phyloP scores from a whole-genome alignment of 2,797 vertebrate species.

The Nyctalus aviator region DNA sequence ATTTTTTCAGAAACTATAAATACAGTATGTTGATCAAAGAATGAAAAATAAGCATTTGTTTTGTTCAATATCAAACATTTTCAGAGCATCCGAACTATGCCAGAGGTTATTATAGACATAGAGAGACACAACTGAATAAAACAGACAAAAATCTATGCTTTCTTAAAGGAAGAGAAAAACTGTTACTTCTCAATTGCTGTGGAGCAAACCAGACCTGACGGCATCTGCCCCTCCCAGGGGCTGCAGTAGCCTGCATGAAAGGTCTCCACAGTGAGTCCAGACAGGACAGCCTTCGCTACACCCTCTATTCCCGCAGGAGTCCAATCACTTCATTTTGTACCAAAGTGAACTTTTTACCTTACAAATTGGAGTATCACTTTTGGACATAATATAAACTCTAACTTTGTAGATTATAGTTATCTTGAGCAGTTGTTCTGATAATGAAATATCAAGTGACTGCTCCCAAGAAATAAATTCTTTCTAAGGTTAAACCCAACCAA shows the following conservation, averaged over 20 bases:
- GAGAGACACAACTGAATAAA: neutral
- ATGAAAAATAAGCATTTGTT: constrained; percentile 16
- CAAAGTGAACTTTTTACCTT: constrained; percentile 41
- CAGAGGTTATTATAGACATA: neutral
- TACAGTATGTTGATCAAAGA: neutral
- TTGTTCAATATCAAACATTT: constrained; percentile 21
- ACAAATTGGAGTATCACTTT: constrained; percentile 45
- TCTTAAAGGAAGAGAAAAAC: neutral
- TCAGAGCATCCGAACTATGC: neutral
- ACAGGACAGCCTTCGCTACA: neutral
- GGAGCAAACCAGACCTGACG: neutral
- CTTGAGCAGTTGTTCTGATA: constrained; percentile 27
- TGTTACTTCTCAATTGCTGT: neutral
- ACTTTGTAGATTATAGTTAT: constrained; percentile 30
- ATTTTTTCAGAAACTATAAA: constrained; percentile 30
- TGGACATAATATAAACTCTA: constrained; percentile 55
- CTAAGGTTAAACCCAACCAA: neutral
- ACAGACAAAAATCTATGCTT: neutral
- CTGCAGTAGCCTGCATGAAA: neutral
- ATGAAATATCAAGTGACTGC: neutral
- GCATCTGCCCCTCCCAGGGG: neutral
- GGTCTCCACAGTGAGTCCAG: neutral
- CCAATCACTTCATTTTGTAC: constrained; percentile 42
- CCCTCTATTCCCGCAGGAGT: neutral
- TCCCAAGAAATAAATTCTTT: neutral